Evolutionary conservation across 2,113 vertebrate species (phyloP).

Genomic region (Chaenocephalus aceratus): DNA sequence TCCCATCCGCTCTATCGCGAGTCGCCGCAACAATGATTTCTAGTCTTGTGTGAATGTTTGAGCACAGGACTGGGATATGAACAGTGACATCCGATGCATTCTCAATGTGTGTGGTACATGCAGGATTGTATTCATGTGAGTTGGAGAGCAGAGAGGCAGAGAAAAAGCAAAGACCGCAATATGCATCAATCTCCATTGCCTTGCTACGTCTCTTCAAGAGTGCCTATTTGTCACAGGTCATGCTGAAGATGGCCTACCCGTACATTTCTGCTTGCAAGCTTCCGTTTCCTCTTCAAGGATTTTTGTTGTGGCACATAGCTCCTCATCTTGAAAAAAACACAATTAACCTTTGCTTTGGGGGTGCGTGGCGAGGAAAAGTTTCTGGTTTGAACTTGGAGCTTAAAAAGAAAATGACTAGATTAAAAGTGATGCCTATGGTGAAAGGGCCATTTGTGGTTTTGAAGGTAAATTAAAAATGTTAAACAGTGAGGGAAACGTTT

Average conservation of each 20-base stretch:
- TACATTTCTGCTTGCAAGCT: slow-evolving; percentile 22
- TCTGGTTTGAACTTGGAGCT: slow-evolving; percentile 35
- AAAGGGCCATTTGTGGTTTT: slow-evolving; percentile 54
- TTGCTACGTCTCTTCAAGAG: slow-evolving; percentile 28
- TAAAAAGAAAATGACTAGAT: slow-evolving; percentile 50
- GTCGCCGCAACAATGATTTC: not conserved
- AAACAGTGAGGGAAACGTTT: slow-evolving; percentile 52
- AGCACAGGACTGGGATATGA: not conserved
- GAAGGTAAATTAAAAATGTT: slow-evolving; percentile 65
- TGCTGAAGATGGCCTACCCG: not conserved
- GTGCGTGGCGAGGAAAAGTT: slow-evolving; percentile 34
- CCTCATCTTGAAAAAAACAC: slow-evolving; percentile 19
- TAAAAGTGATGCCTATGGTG: slow-evolving; percentile 50
- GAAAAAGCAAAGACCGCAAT: not conserved
- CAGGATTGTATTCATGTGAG: not conserved
- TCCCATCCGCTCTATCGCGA: slow-evolving; percentile 15
- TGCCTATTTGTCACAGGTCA: slow-evolving; percentile 29
- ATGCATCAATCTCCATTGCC: slow-evolving; percentile 62
- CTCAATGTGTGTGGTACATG: slow-evolving; percentile 1
- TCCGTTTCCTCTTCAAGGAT: slow-evolving; percentile 21
- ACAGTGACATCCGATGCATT: slow-evolving; percentile 6
- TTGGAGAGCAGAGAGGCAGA: slow-evolving; percentile 2
- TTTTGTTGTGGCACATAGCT: slow-evolving; percentile 30
- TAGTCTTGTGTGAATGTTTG: slow-evolving; percentile 8
- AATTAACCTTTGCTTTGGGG: slow-evolving; percentile 40